These are phyloP conservation scores for Volucella zonaria DNA, from an alignment of 2,888 invertebrate species.

Conservation along the genomic window DNA sequence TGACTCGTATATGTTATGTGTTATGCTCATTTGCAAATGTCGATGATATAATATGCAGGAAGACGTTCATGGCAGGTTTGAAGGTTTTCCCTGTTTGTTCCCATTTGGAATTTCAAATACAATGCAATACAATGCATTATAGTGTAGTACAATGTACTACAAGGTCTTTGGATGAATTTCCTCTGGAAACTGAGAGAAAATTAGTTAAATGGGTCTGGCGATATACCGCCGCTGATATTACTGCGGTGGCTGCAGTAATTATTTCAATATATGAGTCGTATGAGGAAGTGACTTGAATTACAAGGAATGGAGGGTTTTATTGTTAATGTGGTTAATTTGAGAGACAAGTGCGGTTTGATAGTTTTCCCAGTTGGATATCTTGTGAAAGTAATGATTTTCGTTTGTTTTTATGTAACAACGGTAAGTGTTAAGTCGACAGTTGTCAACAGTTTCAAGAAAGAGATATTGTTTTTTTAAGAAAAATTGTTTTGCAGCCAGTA, in stretches of 20 bases:
- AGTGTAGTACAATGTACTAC: background rate
- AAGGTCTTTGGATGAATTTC: constrained; percentile 38
- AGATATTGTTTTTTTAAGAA: too few species aligned
- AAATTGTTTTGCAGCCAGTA: too few species aligned
- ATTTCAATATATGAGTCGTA: constrained; percentile 15
- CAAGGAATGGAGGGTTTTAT: constrained; percentile 46
- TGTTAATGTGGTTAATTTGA: constrained; percentile 59
- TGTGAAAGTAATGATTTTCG: constrained; percentile 17
- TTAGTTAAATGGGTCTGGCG: constrained; percentile 39
- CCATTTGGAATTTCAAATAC: background rate
- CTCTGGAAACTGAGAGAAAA: constrained; percentile 23
- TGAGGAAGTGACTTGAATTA: constrained; percentile 47
- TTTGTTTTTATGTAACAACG: constrained; percentile 40
- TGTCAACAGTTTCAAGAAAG: too few species aligned
- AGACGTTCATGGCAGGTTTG: constrained; percentile 43
- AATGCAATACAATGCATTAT: too few species aligned
- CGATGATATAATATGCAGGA: constrained; percentile 55
- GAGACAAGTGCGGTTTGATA: constrained; percentile 52
- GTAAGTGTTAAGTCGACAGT: background rate
- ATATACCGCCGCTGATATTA: constrained; percentile 8
- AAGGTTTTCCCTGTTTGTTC: constrained; percentile 39
- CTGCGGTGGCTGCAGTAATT: constrained; percentile 30
- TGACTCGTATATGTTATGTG: background rate
- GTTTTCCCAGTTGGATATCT: constrained; percentile 11
- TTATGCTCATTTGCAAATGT: constrained; percentile 13